Conservation (phyloP, 2,888 invertebrate species). For the Melipona bicolor region DNA sequence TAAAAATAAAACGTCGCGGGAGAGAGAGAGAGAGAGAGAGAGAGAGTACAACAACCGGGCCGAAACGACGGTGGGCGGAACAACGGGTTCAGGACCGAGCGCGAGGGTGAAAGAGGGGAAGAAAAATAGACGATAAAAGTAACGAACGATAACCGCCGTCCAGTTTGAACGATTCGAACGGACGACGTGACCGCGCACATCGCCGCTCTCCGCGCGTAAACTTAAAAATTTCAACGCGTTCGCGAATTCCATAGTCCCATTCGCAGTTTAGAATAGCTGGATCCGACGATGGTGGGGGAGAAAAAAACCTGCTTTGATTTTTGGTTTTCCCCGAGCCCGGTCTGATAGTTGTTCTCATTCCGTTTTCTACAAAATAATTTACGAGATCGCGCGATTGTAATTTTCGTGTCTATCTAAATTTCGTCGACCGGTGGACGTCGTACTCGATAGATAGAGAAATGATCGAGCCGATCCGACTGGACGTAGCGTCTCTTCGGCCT, state of each 20-base stretch:
- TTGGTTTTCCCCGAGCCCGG: slow-evolving; percentile 16
- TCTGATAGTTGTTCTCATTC: slow-evolving; percentile 56
- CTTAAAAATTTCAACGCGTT: slow-evolving; percentile 58
- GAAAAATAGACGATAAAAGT: slow-evolving; percentile 4
- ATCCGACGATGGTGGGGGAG: background rate
- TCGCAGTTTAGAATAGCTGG: slow-evolving; percentile 48
- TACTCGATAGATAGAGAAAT: background rate
- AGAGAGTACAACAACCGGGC: background rate
- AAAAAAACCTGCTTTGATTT: slow-evolving; percentile 56
- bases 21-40: background rate
- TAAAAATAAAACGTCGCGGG: slow-evolving; percentile 6
- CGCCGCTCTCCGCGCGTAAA: slow-evolving; percentile 12
- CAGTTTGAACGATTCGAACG: slow-evolving; percentile 38
- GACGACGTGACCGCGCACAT: slow-evolving; percentile 12
- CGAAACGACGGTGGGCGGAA: background rate
- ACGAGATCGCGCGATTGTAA: slow-evolving; percentile 77
- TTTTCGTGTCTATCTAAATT: slow-evolving; percentile 57
- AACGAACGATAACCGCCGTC: slow-evolving; percentile 18
- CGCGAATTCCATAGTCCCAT: background rate
- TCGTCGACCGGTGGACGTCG: slow-evolving; percentile 28
- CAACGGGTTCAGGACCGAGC: background rate
- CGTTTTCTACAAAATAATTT: slow-evolving; percentile 75
- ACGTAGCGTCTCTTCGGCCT: slow-evolving; percentile 14
- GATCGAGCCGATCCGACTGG: slow-evolving; percentile 27
- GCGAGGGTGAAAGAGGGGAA: background rate